Percentiles rank a stretch among this genome's conserved stretches.
These are phyloP conservation scores for Standfussiana lucernea DNA, from an alignment of 2,888 invertebrate species.

Conservation along the genomic window DNA sequence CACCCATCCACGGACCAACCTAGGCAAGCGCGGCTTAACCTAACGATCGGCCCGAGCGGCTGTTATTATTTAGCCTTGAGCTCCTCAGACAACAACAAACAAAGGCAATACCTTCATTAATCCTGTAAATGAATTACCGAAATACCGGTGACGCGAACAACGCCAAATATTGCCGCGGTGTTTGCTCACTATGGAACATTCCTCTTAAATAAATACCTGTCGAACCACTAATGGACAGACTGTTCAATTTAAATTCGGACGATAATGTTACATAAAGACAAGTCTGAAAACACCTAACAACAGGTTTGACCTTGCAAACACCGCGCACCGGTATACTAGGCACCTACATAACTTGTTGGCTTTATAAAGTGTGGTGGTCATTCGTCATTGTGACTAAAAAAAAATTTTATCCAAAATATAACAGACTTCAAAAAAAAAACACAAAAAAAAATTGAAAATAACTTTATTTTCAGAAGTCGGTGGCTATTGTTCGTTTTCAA, in stretches of 20 bases:
- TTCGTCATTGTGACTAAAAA: conserved; percentile 15
- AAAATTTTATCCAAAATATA: too few species aligned
- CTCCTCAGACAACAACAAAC: too few species aligned
- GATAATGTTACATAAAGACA: background rate
- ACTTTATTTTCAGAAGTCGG: too few species aligned
- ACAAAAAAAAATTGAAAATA: too few species aligned
- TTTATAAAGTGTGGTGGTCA: conserved; percentile 10
- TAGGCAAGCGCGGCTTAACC: too few species aligned
- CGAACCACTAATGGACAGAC: conserved; percentile 17
- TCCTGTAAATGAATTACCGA: conserved; percentile 45
- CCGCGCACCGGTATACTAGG: conserved; percentile 11
- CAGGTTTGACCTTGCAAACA: conserved; percentile 38
- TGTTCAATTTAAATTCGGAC: background rate
- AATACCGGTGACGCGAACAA: conserved; percentile 42
- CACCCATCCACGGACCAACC: too few species aligned
- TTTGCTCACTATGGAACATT: conserved; percentile 17
- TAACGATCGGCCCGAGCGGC: too few species aligned
- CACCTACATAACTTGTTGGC: conserved; percentile 10
- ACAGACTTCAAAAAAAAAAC: too few species aligned
- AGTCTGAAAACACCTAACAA: conserved; percentile 13
- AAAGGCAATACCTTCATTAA: conserved; percentile 15
- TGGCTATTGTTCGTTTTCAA: too few species aligned
- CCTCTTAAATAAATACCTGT: conserved; percentile 25
- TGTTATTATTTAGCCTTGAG: too few species aligned
- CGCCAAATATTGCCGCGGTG: conserved; percentile 32